phyloP scores from a whole-genome alignment of 2,113 vertebrate species.

The Sylvilagus bachmani region DNA sequence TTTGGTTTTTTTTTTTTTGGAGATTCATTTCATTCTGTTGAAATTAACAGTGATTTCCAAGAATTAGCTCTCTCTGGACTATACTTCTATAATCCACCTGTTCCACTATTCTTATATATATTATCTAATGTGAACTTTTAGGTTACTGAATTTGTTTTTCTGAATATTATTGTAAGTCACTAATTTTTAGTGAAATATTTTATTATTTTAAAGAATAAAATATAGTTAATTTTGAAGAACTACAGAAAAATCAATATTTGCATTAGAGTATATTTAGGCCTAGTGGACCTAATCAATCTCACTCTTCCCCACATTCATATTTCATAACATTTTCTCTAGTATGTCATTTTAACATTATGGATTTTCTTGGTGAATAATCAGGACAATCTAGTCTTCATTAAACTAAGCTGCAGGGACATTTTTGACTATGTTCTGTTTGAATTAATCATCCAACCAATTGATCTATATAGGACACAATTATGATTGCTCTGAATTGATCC shows the following conservation, averaged over 20 bases:
- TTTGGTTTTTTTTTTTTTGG: background rate
- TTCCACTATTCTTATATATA: background rate
- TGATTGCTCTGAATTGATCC: background rate
- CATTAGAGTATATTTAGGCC: background rate
- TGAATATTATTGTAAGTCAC: background rate
- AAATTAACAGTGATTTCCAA: background rate
- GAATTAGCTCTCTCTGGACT: background rate
- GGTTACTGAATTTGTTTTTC: background rate
- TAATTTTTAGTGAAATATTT: background rate
- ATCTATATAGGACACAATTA: background rate
- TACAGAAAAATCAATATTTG: background rate
- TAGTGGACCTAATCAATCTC: background rate
- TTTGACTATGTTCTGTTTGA: background rate
- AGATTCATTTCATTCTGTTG: background rate
- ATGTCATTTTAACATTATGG: background rate
- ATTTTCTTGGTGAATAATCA: background rate
- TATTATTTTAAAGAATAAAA: background rate
- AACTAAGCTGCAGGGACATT: background rate
- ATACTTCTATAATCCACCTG: background rate
- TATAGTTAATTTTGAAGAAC: background rate
- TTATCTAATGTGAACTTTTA: background rate
- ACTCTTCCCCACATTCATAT: background rate
- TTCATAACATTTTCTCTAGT: conserved; percentile 33
- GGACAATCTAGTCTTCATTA: background rate
- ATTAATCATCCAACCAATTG: background rate